Evolutionary conservation across 2,797 vertebrate genomes (phyloP).

Genomic region (Vireo griseus): DNA sequence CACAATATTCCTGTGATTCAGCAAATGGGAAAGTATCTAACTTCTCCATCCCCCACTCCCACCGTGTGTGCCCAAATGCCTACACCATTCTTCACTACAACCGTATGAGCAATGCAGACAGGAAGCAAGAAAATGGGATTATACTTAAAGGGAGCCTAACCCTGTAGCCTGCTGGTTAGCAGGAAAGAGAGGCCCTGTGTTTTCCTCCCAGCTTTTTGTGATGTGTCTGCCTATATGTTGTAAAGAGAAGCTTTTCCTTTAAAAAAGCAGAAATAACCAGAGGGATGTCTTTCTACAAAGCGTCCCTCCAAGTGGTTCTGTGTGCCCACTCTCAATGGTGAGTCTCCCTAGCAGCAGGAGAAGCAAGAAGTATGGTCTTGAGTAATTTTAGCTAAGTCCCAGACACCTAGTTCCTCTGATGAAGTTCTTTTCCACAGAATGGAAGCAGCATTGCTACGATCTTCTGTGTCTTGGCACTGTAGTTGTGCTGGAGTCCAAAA

Average conservation of each 20-base stretch:
- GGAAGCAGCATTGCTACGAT: neutral
- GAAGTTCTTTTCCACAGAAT: neutral
- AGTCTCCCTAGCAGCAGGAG: neutral
- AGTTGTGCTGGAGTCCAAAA: neutral
- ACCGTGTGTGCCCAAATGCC: neutral
- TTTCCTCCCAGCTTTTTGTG: neutral
- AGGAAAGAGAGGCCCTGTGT: neutral
- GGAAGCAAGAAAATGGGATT: neutral
- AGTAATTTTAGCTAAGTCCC: neutral
- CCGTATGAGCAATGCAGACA: neutral
- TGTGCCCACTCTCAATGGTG: rapidly evolving
- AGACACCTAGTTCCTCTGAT: neutral
- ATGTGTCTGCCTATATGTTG: neutral
- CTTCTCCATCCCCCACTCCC: neutral
- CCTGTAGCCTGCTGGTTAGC: neutral
- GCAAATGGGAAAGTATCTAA: neutral
- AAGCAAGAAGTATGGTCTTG: neutral
- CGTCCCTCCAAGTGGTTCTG: neutral
- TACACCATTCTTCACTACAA: neutral
- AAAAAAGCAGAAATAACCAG: neutral
- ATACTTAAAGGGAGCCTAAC: neutral
- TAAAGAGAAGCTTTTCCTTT: neutral
- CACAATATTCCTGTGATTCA: neutral
- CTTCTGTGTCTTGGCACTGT: neutral
- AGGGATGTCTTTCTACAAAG: neutral